Evolutionary conservation across 2,888 invertebrate genomes (phyloP).

Genomic region (Noctua comes): DNA sequence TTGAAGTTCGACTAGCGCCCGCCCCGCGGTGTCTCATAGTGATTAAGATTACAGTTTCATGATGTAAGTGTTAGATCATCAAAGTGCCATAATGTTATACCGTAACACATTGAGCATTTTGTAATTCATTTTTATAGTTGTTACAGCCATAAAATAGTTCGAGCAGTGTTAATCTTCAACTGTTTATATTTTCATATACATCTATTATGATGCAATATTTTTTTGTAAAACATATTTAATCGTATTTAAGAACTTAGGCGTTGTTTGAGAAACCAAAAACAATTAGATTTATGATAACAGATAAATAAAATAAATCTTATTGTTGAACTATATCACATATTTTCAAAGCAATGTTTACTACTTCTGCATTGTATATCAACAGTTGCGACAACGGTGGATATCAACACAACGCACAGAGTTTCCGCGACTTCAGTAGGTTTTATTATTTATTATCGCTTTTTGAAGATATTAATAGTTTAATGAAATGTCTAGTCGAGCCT

Average conservation of each 20-base stretch:
- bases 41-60: constrained; percentile 88
- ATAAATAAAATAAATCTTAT: constrained; percentile 60
- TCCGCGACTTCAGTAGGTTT: constrained; percentile 62
- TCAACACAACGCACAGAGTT: constrained; percentile 49
- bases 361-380: constrained; percentile 30
- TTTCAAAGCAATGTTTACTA: constrained; percentile 60
- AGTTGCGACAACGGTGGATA: constrained; percentile 56
- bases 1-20: constrained; percentile 69
- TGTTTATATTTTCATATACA: constrained; percentile 67
- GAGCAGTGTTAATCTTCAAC: constrained; percentile 69
- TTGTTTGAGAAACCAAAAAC: constrained; percentile 59
- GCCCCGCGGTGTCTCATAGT: constrained; percentile 76
- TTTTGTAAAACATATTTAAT: constrained; percentile 64
- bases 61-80: constrained; percentile 86
- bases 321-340: constrained; percentile 61
- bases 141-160: constrained; percentile 59
- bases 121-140: constrained; percentile 69
- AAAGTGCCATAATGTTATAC: constrained; percentile 70
- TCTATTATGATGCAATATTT: constrained; percentile 64
- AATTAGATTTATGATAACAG: constrained; percentile 60
- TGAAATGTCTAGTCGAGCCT: constrained; percentile 59
- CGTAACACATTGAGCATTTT: constrained; percentile 69
- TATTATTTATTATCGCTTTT: constrained; percentile 64
- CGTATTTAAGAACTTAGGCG: constrained; percentile 63
- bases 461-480: constrained; percentile 63